Base-by-base conservation (phyloP, 2,888 invertebrate genomes). In the Anarsia innoxiella region DNA sequence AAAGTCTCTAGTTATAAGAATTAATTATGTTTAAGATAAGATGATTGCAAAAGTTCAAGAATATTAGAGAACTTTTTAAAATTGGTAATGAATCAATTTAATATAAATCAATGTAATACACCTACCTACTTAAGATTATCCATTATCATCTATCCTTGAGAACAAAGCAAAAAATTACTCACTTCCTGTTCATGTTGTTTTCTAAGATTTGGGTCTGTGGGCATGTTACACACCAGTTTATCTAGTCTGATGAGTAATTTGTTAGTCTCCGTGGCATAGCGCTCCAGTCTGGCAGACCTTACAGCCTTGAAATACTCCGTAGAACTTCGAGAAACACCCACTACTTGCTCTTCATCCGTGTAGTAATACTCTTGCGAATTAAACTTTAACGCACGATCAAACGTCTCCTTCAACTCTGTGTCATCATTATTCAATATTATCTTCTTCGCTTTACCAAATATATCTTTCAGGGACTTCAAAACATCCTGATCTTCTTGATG, bases 191-290 rank as follows among this genome's bases (percentile, higher is more conserved):
- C 91, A 68, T 90, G 87, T 59, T 91, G 90, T 78, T 93, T 93
- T 46, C 93, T 86, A 59, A 90, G 90, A 35, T 88, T 85, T 9
- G 90, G 88, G 55, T 92, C 92, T 46, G 79, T 72, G 3, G 96
- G 94, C 73, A 93, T 88, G 65, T 94, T 92, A 51, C 90, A 89
- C 23, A 98, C 87, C 41, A 99, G 85, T 68, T 96, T 95, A 73
- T 97, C 96, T 51, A 99, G 83, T 50, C 99, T 88, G 64, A 99
- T 97, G 33, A 99, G 88, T 38, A 99, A 79, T 73, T 96, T 97
- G 71, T 99, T 99, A 1, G 97, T 98, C 80, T 98, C 96, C 6
- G 94, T 91, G 0, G 96, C 94, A 65, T 93, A 94, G 54, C 95
- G 89, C 74, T 98, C 97, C 41, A 97, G 83, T 36, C 85, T 66